Conservation (phyloP, 2,888 invertebrate genomes). For the Polyommatus iphigenia region DNA sequence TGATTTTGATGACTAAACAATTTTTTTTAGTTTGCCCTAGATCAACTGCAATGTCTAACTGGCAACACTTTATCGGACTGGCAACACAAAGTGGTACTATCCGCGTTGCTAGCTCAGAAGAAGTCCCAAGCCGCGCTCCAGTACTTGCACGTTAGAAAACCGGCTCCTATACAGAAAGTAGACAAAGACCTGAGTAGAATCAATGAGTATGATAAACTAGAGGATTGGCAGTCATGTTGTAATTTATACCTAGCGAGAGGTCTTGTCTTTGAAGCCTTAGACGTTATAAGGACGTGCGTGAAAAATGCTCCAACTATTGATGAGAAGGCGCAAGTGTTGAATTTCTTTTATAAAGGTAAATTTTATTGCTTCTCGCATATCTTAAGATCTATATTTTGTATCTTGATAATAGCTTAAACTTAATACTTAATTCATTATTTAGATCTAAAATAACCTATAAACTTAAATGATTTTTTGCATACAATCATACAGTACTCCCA, state of each 20-base stretch:
- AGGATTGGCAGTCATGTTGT: slow-evolving; percentile 78
- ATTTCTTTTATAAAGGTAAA: slow-evolving; percentile 83
- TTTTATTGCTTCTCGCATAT: no score
- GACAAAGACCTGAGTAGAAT: slow-evolving; percentile 46
- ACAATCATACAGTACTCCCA: no score
- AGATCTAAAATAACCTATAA: no score
- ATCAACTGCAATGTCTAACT: slow-evolving; percentile 82
- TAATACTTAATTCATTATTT: no score
- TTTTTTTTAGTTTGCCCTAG: slow-evolving; percentile 79
- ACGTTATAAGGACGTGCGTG: slow-evolving; percentile 81
- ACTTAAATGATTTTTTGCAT: no score
- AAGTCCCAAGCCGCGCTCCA: slow-evolving; percentile 85
- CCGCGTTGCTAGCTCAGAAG: slow-evolving; percentile 83
- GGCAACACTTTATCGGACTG: slow-evolving; percentile 82
- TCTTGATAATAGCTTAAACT: no score
- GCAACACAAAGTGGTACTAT: slow-evolving; percentile 86
- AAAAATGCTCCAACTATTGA: slow-evolving; percentile 58
- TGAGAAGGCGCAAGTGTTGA: slow-evolving; percentile 72
- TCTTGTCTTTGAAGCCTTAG: slow-evolving; percentile 83
- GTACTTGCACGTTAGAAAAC: slow-evolving; percentile 82
- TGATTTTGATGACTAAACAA: background rate
- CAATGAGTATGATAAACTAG: slow-evolving; percentile 62
- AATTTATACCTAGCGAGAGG: slow-evolving; percentile 83
- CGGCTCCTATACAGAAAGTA: slow-evolving; percentile 77
- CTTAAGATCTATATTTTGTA: no score